These are phyloP conservation scores for Genyomyrus donnyi DNA, from an alignment of 2,113 vertebrate species.

Conservation along the genomic window DNA sequence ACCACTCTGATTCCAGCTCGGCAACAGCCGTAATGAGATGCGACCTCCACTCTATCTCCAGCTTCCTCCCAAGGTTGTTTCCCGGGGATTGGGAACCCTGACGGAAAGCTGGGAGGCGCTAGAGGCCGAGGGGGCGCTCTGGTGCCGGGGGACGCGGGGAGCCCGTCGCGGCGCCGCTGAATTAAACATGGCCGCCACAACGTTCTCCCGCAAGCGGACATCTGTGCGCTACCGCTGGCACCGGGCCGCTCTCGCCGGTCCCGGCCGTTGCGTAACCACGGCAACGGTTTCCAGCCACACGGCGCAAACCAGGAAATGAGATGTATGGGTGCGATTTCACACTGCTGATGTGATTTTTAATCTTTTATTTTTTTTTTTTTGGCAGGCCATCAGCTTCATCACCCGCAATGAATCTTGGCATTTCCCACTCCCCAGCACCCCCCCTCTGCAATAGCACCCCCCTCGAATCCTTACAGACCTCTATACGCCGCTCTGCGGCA, in stretches of 20 bases:
- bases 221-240: not conserved
- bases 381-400: slow-evolving; percentile 26
- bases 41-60: not conserved
- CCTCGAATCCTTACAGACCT: not conserved
- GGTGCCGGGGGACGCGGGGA: slow-evolving; percentile 35
- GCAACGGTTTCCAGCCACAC: slow-evolving; percentile 3
- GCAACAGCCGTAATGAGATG: slow-evolving; percentile 41
- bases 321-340: slow-evolving; percentile 8
- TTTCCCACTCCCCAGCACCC: slow-evolving; percentile 40
- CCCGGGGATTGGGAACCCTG: slow-evolving; percentile 19
- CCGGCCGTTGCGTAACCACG: not conserved
- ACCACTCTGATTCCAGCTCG: slow-evolving; percentile 26
- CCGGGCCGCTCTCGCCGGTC: not conserved
- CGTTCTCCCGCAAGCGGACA: slow-evolving; percentile 16
- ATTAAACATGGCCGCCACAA: slow-evolving; percentile 46
- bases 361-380: not conserved
- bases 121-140: slow-evolving; percentile 19
- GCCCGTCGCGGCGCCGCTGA: slow-evolving; percentile 37
- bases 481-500: not conserved
- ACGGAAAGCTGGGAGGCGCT: not conserved
- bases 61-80: slow-evolving; percentile 19
- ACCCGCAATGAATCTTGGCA: not conserved
- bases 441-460: slow-evolving; percentile 33
- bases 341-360: not conserved
- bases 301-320: not conserved